Evolutionary conservation across 2,113 vertebrate genomes (phyloP), one percentile per base, ranked within the genome.

Genomic region (Pelusios castaneus): DNA sequence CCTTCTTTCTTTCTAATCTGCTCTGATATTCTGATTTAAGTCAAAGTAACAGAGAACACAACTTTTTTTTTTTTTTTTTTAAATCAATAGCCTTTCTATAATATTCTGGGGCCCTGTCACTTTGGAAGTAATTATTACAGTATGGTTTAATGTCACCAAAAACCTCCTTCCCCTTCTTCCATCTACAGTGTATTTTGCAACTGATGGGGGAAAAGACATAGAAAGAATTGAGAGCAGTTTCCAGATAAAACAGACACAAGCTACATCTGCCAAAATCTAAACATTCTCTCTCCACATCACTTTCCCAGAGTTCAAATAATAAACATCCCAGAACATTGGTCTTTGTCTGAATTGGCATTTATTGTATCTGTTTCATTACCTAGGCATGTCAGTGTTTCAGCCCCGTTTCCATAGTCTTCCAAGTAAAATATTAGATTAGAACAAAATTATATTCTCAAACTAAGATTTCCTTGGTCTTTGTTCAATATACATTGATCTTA

Each of bases 141-240:
- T 38, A 70, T 85, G 78, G 90, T 89, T 17, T 41, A 54, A 77
- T 25, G n/a, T 86, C 38, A 24, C 86, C 13, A 45, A 76, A 76
- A 76, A 14, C 80, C 63, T 55, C 8, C 51, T 96, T 86, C 67
- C 77, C 45, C 49, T 43, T 89, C 87, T 92, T 84, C 47, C 41
- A 89, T 54, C 67, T 41, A 41, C 79, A 85, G 22, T 4, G 73
- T 27, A 34, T 88, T 96, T 91, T 94, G 76, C 82, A 45, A 95
- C n/a, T 17, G 43, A 86, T 80, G 0, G 75, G 27, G 58, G 38
- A 83, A 96, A 85, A 91, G 75, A 47, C 31, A 60, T 6, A 52
- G 0, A 1, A 27, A 91, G 31, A 89, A 85, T 60, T 17, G 0
- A 80, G 43, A 34, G 79, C 10, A 87, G n/a, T 3, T 84, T 92